A percentile compares a stretch with the other conserved stretches of the same genome.
Conservation (phyloP, 2,888 invertebrate genomes). For the Malacosoma neustria region DNA sequence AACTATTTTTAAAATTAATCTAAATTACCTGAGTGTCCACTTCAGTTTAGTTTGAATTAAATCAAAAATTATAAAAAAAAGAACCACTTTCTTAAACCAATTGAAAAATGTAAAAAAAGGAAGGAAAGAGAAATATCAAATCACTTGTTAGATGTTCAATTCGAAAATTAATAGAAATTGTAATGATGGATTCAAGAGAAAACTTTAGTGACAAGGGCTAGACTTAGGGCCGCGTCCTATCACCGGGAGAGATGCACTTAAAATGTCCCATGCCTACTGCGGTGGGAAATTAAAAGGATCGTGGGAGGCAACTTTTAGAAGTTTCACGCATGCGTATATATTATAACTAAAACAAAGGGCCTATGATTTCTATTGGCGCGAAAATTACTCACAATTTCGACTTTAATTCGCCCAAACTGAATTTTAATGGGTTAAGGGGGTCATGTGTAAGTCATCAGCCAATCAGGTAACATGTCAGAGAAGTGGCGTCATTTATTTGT, state of each 20-base stretch:
- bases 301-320: background rate
- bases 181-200: background rate
- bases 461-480: too few relatives aligned
- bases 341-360: background rate
- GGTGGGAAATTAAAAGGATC: background rate
- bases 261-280: background rate
- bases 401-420: too few relatives aligned
- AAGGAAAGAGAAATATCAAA: background rate
- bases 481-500: too few relatives aligned
- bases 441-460: too few relatives aligned
- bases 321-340: background rate
- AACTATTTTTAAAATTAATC: background rate
- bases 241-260: background rate
- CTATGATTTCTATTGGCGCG: too few relatives aligned
- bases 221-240: background rate
- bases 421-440: too few relatives aligned
- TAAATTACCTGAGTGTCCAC: background rate
- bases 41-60: background rate
- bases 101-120: too few relatives aligned
- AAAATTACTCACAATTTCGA: too few relatives aligned
- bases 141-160: background rate
- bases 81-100: background rate
- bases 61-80: background rate
- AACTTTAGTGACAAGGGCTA: background rate
- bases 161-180: too few relatives aligned